These are phyloP conservation scores for Ephialtes manifestator DNA, from an alignment of 2,888 invertebrate genomes.

Conservation along the genomic window DNA sequence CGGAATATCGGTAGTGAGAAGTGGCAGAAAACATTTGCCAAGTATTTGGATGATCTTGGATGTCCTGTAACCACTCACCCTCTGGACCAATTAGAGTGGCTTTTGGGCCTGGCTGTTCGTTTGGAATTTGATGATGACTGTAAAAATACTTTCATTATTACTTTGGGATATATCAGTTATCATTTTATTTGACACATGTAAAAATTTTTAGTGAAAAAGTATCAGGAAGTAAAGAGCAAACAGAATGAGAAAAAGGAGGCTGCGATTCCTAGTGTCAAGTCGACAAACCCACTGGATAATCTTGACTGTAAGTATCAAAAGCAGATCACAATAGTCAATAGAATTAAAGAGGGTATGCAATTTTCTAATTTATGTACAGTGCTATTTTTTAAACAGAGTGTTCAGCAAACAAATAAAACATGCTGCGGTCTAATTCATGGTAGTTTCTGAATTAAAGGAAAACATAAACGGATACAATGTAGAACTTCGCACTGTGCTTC, in stretches of 20 bases:
- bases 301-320: constrained; percentile 91
- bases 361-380: too few species aligned
- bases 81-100: constrained; percentile 93
- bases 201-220: constrained; percentile 87
- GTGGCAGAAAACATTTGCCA: constrained; percentile 91
- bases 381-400: too few species aligned
- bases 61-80: constrained; percentile 90
- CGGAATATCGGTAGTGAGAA: constrained; percentile 89
- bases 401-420: too few species aligned
- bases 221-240: constrained; percentile 89
- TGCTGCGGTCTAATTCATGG: too few species aligned
- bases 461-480: too few species aligned
- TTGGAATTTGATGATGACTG: constrained; percentile 94
- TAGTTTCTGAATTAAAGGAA: too few species aligned
- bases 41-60: constrained; percentile 92
- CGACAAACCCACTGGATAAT: constrained; percentile 94
- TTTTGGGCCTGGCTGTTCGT: constrained; percentile 93
- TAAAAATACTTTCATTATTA: constrained; percentile 81
- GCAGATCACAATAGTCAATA: not conserved
- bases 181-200: constrained; percentile 26
- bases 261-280: constrained; percentile 91
- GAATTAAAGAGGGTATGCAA: not conserved
- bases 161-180: constrained; percentile 24
- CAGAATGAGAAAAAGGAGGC: constrained; percentile 86
- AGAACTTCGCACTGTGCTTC: too few species aligned